phyloP scores from a whole-genome alignment of 2,888 invertebrate species.

The Pollenia amentaria region DNA sequence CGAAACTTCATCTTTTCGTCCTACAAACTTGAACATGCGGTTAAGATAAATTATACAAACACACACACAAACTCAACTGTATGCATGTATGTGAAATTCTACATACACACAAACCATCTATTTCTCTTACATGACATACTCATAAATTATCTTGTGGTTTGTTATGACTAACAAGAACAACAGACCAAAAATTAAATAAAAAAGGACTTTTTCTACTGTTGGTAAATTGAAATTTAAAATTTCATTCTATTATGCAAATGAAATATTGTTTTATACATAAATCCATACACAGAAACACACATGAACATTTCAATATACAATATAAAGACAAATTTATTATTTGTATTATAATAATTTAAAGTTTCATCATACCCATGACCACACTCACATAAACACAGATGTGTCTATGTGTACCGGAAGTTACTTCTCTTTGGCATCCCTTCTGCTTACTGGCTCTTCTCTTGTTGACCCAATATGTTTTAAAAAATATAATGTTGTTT shows the following conservation, averaged over 20 bases:
- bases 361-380: constrained; percentile 2
- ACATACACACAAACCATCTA: not conserved
- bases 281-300: not conserved
- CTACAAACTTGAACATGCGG: constrained; percentile 32
- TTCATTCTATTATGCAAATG: constrained; percentile 70
- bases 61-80: not conserved
- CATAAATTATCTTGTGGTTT: constrained; percentile 67
- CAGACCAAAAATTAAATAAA: constrained; percentile 50
- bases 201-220: constrained; percentile 54
- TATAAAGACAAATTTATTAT: constrained; percentile 53
- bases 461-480: not conserved
- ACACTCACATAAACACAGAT: not conserved
- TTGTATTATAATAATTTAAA: constrained; percentile 56
- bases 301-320: not conserved
- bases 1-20: constrained; percentile 54
- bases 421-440: not conserved
- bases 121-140: constrained; percentile 47
- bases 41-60: not conserved
- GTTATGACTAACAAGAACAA: constrained; percentile 61
- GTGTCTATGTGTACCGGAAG: not conserved
- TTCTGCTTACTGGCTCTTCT: not conserved
- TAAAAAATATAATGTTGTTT: not conserved
- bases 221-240: constrained; percentile 68
- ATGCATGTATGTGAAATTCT: not conserved
- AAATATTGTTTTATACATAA: constrained; percentile 62